These are phyloP conservation scores for Gallinago solitaria DNA, from an alignment of 2,797 vertebrate genomes.

Conservation along the genomic window DNA sequence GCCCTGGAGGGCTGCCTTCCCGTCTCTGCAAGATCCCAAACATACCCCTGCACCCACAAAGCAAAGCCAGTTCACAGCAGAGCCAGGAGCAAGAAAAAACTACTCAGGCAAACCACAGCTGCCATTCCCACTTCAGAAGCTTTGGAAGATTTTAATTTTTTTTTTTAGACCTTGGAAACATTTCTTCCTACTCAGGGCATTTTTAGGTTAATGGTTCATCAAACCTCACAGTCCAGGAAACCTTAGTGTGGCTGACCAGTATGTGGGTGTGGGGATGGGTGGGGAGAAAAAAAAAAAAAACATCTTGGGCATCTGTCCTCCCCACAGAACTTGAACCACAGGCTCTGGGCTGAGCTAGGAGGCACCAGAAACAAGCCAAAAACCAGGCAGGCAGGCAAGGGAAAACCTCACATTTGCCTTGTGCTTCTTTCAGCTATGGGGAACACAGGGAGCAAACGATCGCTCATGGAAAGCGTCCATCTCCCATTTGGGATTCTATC, in stretches of 20 bases:
- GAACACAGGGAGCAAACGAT: not conserved
- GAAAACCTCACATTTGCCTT: not conserved
- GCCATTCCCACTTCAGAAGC: conserved; percentile 46
- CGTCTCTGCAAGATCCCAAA: conserved; percentile 17
- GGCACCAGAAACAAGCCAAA: not conserved
- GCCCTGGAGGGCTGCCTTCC: conserved; percentile 28
- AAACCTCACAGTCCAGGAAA: conserved; percentile 49
- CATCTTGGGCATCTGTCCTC: not conserved
- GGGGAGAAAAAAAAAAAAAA: not conserved
- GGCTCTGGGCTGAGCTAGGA: not conserved
- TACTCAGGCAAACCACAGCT: conserved; percentile 34
- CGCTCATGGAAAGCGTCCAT: not conserved
- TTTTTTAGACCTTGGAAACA: conserved; percentile 17
- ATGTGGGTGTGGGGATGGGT: not conserved
- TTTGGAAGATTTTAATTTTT: not conserved
- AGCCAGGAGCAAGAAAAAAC: conserved; percentile 4
- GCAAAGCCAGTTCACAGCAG: not conserved
- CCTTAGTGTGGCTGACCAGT: not conserved
- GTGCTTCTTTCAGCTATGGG: not conserved
- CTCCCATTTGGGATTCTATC: not conserved
- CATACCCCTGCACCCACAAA: conserved; percentile 37
- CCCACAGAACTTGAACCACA: not conserved
- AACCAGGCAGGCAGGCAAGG: not conserved
- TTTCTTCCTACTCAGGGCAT: conserved; percentile 42
- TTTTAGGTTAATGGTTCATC: conserved; percentile 57